Conservation (phyloP, 2,888 invertebrate species). For the Amiota mariae region DNA sequence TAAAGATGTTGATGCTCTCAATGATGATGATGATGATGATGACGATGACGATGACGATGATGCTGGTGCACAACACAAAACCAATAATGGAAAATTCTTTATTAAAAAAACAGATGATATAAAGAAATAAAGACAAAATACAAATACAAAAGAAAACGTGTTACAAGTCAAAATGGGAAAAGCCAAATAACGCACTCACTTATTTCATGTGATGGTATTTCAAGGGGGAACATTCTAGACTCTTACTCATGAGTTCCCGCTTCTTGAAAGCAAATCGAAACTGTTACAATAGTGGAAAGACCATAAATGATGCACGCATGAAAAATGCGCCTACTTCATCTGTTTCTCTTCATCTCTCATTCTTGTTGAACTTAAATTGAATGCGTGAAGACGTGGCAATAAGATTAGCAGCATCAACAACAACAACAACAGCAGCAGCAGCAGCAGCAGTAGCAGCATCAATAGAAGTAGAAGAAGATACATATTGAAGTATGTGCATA, state of each 20-base stretch:
- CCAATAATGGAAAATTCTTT: conserved; percentile 1
- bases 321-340: conserved; percentile 18
- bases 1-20: not conserved
- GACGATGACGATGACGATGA: not conserved
- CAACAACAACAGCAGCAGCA: not conserved
- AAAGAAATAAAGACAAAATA: not conserved
- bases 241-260: no score
- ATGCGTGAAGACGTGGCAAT: not conserved
- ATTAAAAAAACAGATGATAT: not conserved
- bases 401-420: not conserved
- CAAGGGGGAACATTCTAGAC: not conserved
- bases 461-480: not conserved
- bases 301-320: conserved; percentile 5
- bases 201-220: not conserved
- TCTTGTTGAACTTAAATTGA: not conserved
- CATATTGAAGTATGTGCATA: no score
- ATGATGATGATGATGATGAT: no score
- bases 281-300: no score
- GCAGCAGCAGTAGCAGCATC: conserved; percentile 4
- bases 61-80: conserved; percentile 12
- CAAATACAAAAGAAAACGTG: conserved; percentile 8
- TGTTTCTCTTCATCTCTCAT: not conserved
- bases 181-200: conserved; percentile 1
- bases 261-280: no score
- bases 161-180: conserved; percentile 28